phyloP scores from a whole-genome alignment of 1,140 invertebrate species.

The Paracyclopina nana region DNA sequence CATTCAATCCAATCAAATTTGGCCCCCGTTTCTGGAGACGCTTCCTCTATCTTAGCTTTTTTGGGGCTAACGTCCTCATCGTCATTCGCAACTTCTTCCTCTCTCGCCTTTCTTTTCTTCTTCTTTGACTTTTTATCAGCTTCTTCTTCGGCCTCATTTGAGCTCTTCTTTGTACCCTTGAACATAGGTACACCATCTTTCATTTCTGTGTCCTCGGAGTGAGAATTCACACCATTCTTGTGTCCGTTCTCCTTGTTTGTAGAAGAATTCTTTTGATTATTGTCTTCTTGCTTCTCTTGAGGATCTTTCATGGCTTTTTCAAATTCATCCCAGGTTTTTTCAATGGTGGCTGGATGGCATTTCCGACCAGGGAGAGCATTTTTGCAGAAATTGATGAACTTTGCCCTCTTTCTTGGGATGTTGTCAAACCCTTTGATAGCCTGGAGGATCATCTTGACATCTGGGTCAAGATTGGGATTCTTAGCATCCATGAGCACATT shows the following conservation, averaged over 20 bases:
- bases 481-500: constrained; percentile 44
- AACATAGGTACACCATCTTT: not conserved
- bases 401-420: constrained; percentile 71
- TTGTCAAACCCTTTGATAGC: constrained; percentile 53
- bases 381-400: constrained; percentile 45
- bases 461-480: constrained; percentile 29
- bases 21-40: not conserved
- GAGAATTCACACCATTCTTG: not conserved
- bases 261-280: constrained; percentile 5
- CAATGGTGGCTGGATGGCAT: constrained; percentile 21
- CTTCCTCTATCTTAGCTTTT: not conserved
- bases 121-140: constrained; percentile 18
- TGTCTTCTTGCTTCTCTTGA: not conserved
- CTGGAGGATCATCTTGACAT: constrained; percentile 42
- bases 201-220: not conserved
- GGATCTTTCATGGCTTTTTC: constrained; percentile 14
- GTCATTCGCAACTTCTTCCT: not conserved
- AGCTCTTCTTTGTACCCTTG: not conserved
- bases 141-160: constrained; percentile 10
- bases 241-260: not conserved
- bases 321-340: constrained; percentile 24
- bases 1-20: constrained; percentile 8
- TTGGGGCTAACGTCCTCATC: not conserved
- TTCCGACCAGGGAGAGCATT: constrained; percentile 26
- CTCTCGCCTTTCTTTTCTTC: not conserved